phyloP scores from a whole-genome alignment of 2,888 invertebrate species.

The Stictocephala bisonia region DNA sequence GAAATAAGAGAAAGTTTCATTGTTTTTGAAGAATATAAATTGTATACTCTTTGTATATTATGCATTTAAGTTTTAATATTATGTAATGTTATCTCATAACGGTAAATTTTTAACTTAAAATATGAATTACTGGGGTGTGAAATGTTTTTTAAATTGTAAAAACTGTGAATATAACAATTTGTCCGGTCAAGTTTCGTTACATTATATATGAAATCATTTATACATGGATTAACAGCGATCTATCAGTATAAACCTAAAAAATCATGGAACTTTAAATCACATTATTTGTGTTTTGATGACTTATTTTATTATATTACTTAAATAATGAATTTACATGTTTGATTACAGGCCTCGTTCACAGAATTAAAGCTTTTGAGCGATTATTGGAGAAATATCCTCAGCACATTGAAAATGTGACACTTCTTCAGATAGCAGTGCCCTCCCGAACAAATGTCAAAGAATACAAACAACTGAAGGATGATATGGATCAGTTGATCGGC shows the following conservation, averaged over 20 bases:
- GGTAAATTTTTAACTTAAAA: no score
- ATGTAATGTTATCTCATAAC: no score
- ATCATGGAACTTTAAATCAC: no score
- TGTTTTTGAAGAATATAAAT: no score
- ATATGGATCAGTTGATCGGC: slow-evolving; percentile 65
- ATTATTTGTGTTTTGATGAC: background rate
- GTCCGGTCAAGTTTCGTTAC: background rate
- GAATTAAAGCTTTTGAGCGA: slow-evolving; percentile 64
- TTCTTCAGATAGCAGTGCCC: slow-evolving; percentile 64
- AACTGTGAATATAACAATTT: no score
- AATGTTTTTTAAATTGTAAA: no score
- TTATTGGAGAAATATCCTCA: slow-evolving; percentile 64
- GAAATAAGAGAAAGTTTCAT: no score
- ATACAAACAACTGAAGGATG: slow-evolving; percentile 65
- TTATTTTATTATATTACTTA: background rate
- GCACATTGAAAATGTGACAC: slow-evolving; percentile 63
- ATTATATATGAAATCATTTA: background rate
- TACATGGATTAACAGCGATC: background rate
- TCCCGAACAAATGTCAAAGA: slow-evolving; percentile 65
- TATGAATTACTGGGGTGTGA: no score
- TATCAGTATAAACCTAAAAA: no score
- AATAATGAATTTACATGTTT: background rate
- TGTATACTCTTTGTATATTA: no score
- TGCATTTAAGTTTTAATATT: no score
- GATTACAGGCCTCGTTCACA: slow-evolving; percentile 62